phyloP scores from a whole-genome alignment of 2,888 invertebrate species.

The Plagiodera versicolora region DNA sequence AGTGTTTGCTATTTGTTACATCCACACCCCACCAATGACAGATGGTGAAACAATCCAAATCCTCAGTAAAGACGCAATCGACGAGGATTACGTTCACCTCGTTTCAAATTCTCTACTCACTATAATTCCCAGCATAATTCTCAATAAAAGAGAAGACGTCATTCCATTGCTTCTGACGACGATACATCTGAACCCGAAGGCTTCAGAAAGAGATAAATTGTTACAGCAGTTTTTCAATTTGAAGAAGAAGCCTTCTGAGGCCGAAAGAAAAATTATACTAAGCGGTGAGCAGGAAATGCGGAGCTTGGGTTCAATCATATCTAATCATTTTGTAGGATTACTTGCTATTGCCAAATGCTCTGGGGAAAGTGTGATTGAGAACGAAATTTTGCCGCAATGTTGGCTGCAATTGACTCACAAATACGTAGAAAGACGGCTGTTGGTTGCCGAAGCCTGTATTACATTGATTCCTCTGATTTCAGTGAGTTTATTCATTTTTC shows the following conservation, averaged over 20 bases:
- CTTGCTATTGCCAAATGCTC: constrained; percentile 56
- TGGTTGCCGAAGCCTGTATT: constrained; percentile 71
- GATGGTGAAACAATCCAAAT: constrained; percentile 49
- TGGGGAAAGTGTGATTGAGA: constrained; percentile 60
- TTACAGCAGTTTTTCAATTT: constrained; percentile 70
- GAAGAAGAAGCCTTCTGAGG: constrained; percentile 69
- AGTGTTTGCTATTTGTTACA: constrained; percentile 57
- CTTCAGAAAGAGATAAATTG: constrained; percentile 63
- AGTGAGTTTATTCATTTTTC: constrained; percentile 54
- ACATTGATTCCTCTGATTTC: constrained; percentile 67
- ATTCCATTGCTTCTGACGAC: constrained; percentile 67
- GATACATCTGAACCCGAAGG: constrained; percentile 62
- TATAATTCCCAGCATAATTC: constrained; percentile 68
- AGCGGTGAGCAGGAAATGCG: constrained; percentile 48
- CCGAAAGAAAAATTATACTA: constrained; percentile 64
- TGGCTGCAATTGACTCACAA: constrained; percentile 74
- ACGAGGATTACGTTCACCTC: constrained; percentile 56
- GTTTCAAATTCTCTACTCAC: constrained; percentile 61
- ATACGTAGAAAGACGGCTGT: constrained; percentile 65
- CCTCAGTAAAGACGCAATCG: constrained; percentile 49
- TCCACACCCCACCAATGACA: constrained; percentile 49
- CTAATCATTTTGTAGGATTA: constrained; percentile 54
- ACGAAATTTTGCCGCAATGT: constrained; percentile 69
- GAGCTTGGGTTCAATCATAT: too few species aligned
- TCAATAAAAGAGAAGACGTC: constrained; percentile 70